These are phyloP conservation scores for Sula dactylatra DNA, from an alignment of 2,113 vertebrate species.

Conservation along the genomic window DNA sequence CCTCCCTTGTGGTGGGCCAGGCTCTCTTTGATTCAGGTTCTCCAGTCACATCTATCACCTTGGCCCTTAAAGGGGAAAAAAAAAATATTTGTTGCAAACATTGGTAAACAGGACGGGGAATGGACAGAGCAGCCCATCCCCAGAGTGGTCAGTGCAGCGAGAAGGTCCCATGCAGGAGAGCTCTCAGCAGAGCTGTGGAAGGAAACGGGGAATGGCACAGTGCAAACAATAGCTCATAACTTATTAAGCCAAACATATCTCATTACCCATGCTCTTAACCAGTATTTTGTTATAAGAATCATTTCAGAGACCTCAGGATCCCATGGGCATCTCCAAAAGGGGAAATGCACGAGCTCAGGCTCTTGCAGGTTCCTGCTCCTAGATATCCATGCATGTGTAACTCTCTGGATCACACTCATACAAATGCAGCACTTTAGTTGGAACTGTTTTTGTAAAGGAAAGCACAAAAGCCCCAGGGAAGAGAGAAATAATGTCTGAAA, in stretches of 20 bases:
- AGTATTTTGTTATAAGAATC: not conserved
- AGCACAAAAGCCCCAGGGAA: not conserved
- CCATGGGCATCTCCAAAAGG: not conserved
- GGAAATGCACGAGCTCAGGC: not conserved
- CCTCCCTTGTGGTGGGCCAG: not conserved
- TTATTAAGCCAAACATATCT: not conserved
- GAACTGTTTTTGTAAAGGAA: not conserved
- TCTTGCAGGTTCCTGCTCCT: not conserved
- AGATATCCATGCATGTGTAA: rapidly evolving
- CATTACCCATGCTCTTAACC: not conserved
- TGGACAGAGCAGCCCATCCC: not conserved
- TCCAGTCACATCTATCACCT: not conserved
- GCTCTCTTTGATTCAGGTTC: not conserved
- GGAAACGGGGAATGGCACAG: not conserved
- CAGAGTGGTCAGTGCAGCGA: not conserved
- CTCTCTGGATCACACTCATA: not conserved
- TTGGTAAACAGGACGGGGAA: not conserved
- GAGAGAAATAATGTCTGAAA: not conserved
- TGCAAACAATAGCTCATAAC: not conserved
- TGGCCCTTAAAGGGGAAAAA: not conserved
- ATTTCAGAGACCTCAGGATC: not conserved
- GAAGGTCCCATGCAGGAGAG: not conserved
- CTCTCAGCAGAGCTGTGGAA: not conserved
- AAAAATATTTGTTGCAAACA: not conserved
- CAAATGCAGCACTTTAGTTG: not conserved